phyloP scores from a whole-genome alignment of 2,888 invertebrate species.

The Tenthredo livida region DNA sequence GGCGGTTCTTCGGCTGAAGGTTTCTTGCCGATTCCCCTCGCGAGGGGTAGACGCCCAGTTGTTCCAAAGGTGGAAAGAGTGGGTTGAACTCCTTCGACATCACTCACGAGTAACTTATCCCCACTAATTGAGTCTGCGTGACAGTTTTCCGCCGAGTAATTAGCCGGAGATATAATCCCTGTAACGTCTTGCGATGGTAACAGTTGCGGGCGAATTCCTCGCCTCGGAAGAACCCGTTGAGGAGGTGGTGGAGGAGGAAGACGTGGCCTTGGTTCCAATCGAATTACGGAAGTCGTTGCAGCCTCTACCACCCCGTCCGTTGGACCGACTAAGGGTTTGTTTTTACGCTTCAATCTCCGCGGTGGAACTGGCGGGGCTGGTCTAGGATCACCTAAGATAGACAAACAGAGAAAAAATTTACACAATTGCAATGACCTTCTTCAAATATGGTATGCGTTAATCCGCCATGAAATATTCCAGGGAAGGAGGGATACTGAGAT shows the following conservation, averaged over 20 bases:
- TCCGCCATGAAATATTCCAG: too few relatives aligned
- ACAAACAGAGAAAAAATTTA: background rate
- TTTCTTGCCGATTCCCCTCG: background rate
- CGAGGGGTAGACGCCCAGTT: background rate
- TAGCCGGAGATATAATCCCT: background rate
- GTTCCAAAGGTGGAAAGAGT: slow-evolving; percentile 18
- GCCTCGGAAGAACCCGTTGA: slow-evolving; percentile 41
- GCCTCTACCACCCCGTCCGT: slow-evolving; percentile 55
- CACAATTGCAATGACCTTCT: background rate
- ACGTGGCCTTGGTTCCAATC: slow-evolving; percentile 57
- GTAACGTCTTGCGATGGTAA: background rate
- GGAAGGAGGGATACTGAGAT: too few relatives aligned
- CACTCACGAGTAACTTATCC: background rate
- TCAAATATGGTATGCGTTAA: background rate
- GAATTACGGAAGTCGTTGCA: slow-evolving; percentile 9
- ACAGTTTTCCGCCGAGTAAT: background rate
- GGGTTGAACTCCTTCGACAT: background rate
- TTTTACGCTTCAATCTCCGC: slow-evolving; percentile 71
- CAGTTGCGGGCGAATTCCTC: background rate
- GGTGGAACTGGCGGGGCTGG: slow-evolving; percentile 73
- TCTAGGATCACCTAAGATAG: slow-evolving; percentile 65
- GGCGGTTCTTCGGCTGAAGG: background rate
- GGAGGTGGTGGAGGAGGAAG: slow-evolving; percentile 61
- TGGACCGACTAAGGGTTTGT: slow-evolving; percentile 55
- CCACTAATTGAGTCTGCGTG: background rate